A percentile compares a stretch with the other conserved stretches of the same genome.
These are phyloP conservation scores for Perithous albicinctus DNA, from an alignment of 2,888 invertebrate genomes.

Conservation along the genomic window DNA sequence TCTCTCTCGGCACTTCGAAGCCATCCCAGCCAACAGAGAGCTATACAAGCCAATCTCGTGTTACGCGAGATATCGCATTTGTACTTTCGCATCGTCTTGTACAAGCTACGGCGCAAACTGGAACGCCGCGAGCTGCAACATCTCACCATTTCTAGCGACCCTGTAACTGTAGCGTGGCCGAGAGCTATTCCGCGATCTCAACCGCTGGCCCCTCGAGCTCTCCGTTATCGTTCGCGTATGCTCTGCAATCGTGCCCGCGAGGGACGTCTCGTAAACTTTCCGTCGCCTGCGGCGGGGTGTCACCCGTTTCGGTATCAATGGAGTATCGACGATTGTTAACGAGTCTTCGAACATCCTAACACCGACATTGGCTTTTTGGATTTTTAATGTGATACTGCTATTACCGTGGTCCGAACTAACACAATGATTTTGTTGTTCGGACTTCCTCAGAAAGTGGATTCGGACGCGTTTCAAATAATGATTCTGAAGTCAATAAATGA, in stretches of 20 bases:
- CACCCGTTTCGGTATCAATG: constrained; percentile 22
- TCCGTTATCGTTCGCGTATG: constrained; percentile 58
- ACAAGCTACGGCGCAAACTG: constrained; percentile 51
- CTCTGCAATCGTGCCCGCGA: constrained; percentile 15
- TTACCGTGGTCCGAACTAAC: no score
- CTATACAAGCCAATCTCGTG: constrained; percentile 42
- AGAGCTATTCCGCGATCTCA: constrained; percentile 49
- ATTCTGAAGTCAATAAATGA: no score
- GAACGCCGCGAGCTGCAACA: constrained; percentile 56
- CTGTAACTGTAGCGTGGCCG: constrained; percentile 65
- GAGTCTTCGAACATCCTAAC: neutral
- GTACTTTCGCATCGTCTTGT: constrained; percentile 60
- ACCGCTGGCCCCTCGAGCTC: constrained; percentile 56
- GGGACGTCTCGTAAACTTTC: constrained; percentile 27
- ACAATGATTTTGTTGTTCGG: no score
- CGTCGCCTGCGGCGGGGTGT: constrained; percentile 16
- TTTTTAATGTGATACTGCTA: no score
- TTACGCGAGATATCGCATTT: constrained; percentile 65
- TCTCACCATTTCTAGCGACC: constrained; percentile 65
- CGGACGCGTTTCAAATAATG: no score
- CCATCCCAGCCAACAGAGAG: constrained; percentile 16
- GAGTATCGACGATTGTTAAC: constrained; percentile 7
- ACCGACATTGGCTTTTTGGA: neutral
- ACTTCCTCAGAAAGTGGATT: no score
- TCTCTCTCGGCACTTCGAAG: constrained; percentile 16